Conservation (phyloP, 2,888 invertebrate genomes). For the Falcaria lacertinaria region DNA sequence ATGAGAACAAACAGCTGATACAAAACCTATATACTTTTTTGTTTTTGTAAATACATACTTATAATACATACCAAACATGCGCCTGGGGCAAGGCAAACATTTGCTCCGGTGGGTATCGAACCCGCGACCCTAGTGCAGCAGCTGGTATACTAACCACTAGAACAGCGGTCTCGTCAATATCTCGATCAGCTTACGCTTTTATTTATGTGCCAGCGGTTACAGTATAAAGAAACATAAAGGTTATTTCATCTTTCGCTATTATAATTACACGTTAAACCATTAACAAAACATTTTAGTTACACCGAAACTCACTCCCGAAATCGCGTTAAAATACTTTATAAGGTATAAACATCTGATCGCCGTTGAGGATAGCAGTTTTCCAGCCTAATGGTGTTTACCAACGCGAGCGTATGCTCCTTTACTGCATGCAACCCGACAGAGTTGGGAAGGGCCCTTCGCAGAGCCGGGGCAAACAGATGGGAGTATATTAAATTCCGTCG, state of each 20-base stretch:
- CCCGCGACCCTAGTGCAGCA: no score
- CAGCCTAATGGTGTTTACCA: constrained; percentile 42
- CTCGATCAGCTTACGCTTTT: no score
- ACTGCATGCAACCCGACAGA: constrained; percentile 24
- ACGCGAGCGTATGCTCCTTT: constrained; percentile 47
- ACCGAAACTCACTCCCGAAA: constrained; percentile 18
- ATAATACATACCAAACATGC: no score
- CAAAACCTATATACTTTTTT: no score
- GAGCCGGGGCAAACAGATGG: constrained; percentile 25
- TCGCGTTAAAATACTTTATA: constrained; percentile 24
- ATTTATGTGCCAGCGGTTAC: no score
- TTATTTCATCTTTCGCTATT: not conserved
- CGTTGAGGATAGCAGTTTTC: constrained; percentile 36
- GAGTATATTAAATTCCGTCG: constrained; percentile 37
- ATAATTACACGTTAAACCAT: not conserved
- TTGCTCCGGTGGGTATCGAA: no score
- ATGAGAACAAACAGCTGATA: no score
- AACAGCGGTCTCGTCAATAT: no score
- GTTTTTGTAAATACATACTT: no score
- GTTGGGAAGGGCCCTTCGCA: constrained; percentile 29
- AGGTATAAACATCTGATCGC: constrained; percentile 30
- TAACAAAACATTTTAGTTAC: constrained; percentile 2
- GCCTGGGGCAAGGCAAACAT: no score
- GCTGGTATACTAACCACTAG: no score
- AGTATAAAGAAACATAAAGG: no score